Base-by-base conservation (phyloP, 2,797 vertebrate genomes). In the Bovichtus variegatus region DNA sequence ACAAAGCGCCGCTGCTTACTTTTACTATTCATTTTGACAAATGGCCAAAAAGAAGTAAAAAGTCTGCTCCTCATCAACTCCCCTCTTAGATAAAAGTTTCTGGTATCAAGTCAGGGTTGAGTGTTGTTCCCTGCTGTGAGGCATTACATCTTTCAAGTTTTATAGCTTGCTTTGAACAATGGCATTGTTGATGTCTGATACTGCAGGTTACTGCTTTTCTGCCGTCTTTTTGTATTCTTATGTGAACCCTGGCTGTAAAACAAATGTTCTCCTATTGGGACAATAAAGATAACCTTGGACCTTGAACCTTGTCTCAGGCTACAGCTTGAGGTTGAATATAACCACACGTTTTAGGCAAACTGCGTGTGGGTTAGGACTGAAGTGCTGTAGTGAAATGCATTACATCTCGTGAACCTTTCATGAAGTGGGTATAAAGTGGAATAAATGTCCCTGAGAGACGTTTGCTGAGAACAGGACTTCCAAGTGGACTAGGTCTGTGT, bases 1-100 rank as follows among this genome's bases (percentile, higher is more conserved):
- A 59, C 31, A 64, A 65, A 49, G 12, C n/a, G n/a, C n/a, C n/a
- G n/a, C n/a, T n/a, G n/a, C n/a, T n/a, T n/a, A n/a, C n/a, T n/a
- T n/a, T n/a, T n/a, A n/a, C n/a, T n/a, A n/a, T n/a, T n/a, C n/a
- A 21, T 63, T 80, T 46, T 71, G 29, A 59, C 12, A 31, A 31
- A 41, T 68, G 51, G 40, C 47, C 47, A 49, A 59, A 70, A 29
- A 36, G 16, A 50, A 55, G 49, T 29, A 21, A 62, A 38, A 73
- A 31, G 43, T 40, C 23, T 19, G 1, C 23, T n/a, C 18, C 31
- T 29, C 10, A 7, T 53, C 34, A 61, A 21, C 23, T 38, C 29
- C 61, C 38, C 55, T 64, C 19, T 23, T n/a, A 16, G 51, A 36
- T 29, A 43, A 47, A 64, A 58, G 16, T 5, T 2, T 8, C 21